A percentile compares a stretch with the other conserved stretches of the same genome.
These are phyloP conservation scores for Cheilosia soror DNA, from an alignment of 2,888 invertebrate genomes.

Conservation along the genomic window DNA sequence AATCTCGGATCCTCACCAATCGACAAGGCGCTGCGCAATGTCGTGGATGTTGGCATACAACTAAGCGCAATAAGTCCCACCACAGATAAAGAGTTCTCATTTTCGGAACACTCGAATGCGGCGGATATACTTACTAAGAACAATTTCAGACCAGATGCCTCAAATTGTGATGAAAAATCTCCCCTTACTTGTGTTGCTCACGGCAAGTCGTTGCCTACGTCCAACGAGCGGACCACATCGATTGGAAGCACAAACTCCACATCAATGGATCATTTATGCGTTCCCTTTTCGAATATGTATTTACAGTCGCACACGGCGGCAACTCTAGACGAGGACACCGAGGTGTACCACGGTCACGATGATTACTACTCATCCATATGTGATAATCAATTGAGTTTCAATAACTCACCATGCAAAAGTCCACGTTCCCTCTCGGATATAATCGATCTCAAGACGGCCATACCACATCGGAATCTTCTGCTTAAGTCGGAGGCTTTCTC, in stretches of 20 bases:
- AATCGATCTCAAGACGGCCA: constrained; percentile 74
- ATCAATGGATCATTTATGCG: constrained; percentile 56
- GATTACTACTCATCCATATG: constrained; percentile 81
- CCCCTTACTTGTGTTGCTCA: constrained; percentile 24
- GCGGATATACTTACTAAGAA: constrained; percentile 29
- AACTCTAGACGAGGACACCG: constrained; percentile 26
- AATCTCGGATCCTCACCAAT: constrained; percentile 49
- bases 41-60: constrained; percentile 54
- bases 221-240: constrained; percentile 50
- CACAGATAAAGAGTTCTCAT: constrained; percentile 24
- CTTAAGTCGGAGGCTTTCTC: constrained; percentile 38
- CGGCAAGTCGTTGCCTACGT: constrained; percentile 22
- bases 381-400: constrained; percentile 81
- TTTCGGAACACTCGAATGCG: constrained; percentile 35
- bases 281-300: constrained; percentile 62
- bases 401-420: constrained; percentile 81
- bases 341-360: constrained; percentile 75
- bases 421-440: constrained; percentile 78
- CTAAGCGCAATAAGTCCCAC: constrained; percentile 35
- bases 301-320: constrained; percentile 18
- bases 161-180: constrained; percentile 56
- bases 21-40: constrained; percentile 51
- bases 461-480: constrained; percentile 56
- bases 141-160: constrained; percentile 12
- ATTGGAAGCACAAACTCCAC: constrained; percentile 40